Evolutionary conservation across 2,888 invertebrate species (phyloP).

Genomic region (Ctenicera cuprea): DNA sequence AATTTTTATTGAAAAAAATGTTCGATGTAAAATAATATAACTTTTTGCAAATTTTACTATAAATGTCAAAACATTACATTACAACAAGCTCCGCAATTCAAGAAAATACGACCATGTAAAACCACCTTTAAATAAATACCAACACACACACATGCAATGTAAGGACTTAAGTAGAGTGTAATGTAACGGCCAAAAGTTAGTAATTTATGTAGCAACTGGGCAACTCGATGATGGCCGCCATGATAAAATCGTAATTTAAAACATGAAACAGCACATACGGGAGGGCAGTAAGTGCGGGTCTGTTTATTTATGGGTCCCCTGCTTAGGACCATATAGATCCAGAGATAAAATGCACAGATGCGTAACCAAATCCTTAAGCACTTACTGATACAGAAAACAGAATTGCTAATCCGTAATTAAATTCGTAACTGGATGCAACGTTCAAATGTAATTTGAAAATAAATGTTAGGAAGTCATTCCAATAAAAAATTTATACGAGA

Average conservation of each 20-base stretch:
- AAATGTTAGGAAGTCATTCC: no score
- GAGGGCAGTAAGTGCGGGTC: constrained; percentile 55
- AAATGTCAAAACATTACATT: no score
- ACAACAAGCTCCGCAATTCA: no score
- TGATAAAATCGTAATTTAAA: constrained; percentile 61
- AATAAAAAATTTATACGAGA: no score
- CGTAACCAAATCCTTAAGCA: constrained; percentile 43
- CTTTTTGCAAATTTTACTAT: no score
- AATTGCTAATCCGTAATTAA: constrained; percentile 9
- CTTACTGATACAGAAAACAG: neutral
- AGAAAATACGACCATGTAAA: no score
- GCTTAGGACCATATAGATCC: constrained; percentile 42
- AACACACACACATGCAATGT: neutral
- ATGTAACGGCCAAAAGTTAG: constrained; percentile 46
- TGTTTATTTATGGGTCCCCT: constrained; percentile 58
- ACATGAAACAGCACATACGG: constrained; percentile 56
- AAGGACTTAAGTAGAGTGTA: constrained; percentile 36
- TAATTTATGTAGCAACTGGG: constrained; percentile 44
- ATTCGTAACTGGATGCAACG: neutral
- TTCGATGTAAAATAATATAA: no score
- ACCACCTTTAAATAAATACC: no score
- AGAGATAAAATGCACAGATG: constrained; percentile 50
- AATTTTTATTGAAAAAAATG: no score
- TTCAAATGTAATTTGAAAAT: neutral
- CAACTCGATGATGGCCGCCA: constrained; percentile 52